These are phyloP conservation scores for Campylomormyrus tamandua DNA, from an alignment of 2,113 vertebrate species.

Conservation along the genomic window DNA sequence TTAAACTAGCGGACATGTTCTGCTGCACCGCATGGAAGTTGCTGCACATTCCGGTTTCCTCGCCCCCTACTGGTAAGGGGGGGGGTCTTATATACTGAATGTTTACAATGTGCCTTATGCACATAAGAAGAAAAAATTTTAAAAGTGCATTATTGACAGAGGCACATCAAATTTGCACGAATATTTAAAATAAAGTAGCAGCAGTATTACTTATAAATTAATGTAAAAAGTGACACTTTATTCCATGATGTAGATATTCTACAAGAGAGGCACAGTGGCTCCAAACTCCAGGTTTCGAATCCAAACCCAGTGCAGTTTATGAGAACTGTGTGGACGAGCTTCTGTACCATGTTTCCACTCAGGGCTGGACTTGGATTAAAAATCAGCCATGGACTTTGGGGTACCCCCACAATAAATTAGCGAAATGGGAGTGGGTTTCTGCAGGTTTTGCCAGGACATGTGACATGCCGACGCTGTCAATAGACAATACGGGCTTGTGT, in stretches of 20 bases:
- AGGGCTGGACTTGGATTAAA: not conserved
- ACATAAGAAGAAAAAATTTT: not conserved
- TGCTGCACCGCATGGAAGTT: constrained; percentile 36
- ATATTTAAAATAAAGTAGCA: not conserved
- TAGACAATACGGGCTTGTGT: too few species aligned
- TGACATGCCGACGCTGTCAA: too few species aligned
- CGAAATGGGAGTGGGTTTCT: not conserved
- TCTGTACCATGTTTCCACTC: not conserved
- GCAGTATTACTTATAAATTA: not conserved
- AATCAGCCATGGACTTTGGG: too few species aligned
- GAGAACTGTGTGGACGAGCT: not conserved
- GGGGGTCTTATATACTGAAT: not conserved
- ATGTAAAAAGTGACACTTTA: not conserved
- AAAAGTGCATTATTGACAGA: not conserved
- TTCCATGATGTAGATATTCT: not conserved
- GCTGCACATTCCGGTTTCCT: constrained; percentile 40
- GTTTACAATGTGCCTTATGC: not conserved
- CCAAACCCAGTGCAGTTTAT: not conserved
- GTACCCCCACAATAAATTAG: not conserved
- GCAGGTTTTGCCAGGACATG: too few species aligned
- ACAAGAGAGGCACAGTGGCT: not conserved
- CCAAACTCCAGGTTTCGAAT: not conserved
- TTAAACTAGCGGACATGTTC: constrained; percentile 40
- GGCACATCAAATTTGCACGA: not conserved
- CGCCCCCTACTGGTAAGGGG: not conserved